phyloP scores from a whole-genome alignment of 2,888 invertebrate species.

The Tetheella fluctuosa region DNA sequence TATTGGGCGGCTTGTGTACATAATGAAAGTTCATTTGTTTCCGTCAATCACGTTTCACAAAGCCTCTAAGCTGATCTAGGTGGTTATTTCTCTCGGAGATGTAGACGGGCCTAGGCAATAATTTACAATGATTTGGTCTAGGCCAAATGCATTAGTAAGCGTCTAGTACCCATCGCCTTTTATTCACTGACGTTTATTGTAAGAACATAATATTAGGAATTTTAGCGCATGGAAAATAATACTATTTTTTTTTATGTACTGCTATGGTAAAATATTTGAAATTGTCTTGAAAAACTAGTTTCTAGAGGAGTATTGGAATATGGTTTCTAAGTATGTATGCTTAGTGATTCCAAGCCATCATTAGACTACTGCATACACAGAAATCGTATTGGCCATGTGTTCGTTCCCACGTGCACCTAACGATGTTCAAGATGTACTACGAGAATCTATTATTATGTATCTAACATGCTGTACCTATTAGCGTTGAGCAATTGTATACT shows the following conservation, averaged over 20 bases:
- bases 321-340: background rate
- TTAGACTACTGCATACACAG: background rate
- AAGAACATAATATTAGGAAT: background rate
- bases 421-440: background rate
- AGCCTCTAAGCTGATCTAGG: constrained; percentile 22
- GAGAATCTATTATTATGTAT: background rate
- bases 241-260: no score
- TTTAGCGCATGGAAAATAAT: background rate
- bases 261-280: no score
- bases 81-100: constrained; percentile 15
- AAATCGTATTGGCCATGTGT: background rate
- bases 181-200: background rate
- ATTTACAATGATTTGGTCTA: background rate
- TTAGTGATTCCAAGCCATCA: background rate
- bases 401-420: background rate
- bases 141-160: background rate
- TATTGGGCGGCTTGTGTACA: background rate
- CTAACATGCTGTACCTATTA: background rate
- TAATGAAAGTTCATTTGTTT: constrained; percentile 14
- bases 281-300: background rate
- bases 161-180: background rate
- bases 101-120: background rate
- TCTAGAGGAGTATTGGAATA: background rate
- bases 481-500: background rate
- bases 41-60: constrained; percentile 25